These are phyloP conservation scores for Leptoteleia sp. DNA, from an alignment of 1,140 invertebrate species.

Conservation along the genomic window DNA sequence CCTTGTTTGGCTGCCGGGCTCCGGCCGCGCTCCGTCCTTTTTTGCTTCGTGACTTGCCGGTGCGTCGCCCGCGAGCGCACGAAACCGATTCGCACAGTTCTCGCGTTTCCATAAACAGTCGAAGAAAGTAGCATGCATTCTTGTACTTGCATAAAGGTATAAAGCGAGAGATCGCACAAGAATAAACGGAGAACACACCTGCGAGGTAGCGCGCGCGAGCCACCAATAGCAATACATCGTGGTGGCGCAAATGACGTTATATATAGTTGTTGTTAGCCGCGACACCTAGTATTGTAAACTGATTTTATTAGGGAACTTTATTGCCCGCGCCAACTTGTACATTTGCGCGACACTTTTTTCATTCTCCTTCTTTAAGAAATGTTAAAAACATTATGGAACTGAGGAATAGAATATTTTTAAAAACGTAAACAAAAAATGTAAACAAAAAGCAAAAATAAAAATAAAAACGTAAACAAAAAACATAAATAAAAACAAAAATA, in stretches of 20 bases:
- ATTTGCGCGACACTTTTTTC: too few relatives aligned
- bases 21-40: constrained; percentile 15
- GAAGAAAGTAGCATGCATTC: constrained; percentile 74
- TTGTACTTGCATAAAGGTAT: constrained; percentile 50
- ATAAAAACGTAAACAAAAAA: too few relatives aligned
- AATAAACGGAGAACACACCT: constrained; percentile 73
- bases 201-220: constrained; percentile 25
- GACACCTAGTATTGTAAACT: constrained; percentile 49
- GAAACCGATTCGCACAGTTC: constrained; percentile 75
- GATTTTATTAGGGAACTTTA: constrained; percentile 51
- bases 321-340: constrained; percentile 21
- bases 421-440: too few relatives aligned
- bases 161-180: constrained; percentile 49
- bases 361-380: too few relatives aligned
- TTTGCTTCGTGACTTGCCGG: constrained; percentile 55
- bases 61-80: constrained; percentile 39
- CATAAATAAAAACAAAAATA: too few relatives aligned
- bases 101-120: constrained; percentile 76
- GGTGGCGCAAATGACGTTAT: constrained; percentile 50
- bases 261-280: constrained; percentile 48
- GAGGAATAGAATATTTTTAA: too few relatives aligned
- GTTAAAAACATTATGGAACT: too few relatives aligned
- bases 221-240: constrained; percentile 24
- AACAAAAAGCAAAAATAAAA: too few relatives aligned
- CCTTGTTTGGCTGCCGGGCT: constrained; percentile 7